A percentile compares a stretch with the other conserved stretches of the same genome.
Conservation (phyloP, 1,140 invertebrate genomes). For the Idris sp. region DNA sequence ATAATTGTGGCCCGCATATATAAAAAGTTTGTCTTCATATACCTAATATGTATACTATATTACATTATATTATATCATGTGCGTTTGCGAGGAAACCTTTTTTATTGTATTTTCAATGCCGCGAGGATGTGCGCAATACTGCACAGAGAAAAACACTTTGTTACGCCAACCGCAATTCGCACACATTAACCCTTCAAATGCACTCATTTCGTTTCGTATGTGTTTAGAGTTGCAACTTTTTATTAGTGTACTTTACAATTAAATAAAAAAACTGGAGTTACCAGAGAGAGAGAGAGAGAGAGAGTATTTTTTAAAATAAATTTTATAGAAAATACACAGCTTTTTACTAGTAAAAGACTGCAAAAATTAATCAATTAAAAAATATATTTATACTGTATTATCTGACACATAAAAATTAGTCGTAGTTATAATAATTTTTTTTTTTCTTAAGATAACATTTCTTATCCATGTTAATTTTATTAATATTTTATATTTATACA, state of each 20-base stretch:
- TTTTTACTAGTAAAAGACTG: too few relatives aligned
- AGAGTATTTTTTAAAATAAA: too few relatives aligned
- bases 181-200: slow-evolving; percentile 22
- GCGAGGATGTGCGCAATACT: slow-evolving; percentile 33
- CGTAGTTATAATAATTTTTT: slow-evolving; percentile 21
- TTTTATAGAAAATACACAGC: too few relatives aligned
- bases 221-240: too few relatives aligned
- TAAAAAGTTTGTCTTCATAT: neutral
- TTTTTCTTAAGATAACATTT: slow-evolving; percentile 13
- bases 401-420: slow-evolving; percentile 12
- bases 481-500: slow-evolving; percentile 5
- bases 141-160: slow-evolving; percentile 42
- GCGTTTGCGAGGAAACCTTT: slow-evolving; percentile 17
- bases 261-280: too few relatives aligned
- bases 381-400: slow-evolving; percentile 8
- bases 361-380: slow-evolving; percentile 8
- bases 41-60: too few relatives aligned
- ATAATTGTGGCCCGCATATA: slow-evolving; percentile 53
- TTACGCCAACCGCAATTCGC: slow-evolving; percentile 36
- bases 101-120: slow-evolving; percentile 35
- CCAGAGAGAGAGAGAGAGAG: too few relatives aligned
- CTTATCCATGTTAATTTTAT: slow-evolving; percentile 21
- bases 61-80: too few relatives aligned
- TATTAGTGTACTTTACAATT: too few relatives aligned
- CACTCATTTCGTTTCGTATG: slow-evolving; percentile 18